These are phyloP conservation scores for Chlorodrepanis virens DNA, from an alignment of 2,113 vertebrate genomes.

Conservation along the genomic window DNA sequence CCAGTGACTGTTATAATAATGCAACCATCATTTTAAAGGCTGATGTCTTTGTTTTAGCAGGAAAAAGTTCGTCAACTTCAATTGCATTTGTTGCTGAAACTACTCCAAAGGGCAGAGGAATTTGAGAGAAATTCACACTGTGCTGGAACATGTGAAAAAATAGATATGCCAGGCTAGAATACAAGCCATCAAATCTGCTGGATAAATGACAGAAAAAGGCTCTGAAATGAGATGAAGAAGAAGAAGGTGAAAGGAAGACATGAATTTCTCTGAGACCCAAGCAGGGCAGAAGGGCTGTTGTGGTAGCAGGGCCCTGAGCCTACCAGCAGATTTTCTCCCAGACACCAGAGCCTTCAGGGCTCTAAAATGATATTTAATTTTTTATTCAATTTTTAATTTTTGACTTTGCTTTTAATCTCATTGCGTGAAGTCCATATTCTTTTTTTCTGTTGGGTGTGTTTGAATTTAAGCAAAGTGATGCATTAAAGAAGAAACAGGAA, in stretches of 20 bases:
- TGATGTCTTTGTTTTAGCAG: background rate
- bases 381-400: background rate
- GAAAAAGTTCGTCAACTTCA: background rate
- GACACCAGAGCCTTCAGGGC: fast-evolving
- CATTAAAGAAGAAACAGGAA: background rate
- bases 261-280: background rate
- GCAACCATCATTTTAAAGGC: background rate
- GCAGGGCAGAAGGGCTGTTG: background rate
- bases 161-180: background rate
- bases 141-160: background rate
- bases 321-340: background rate
- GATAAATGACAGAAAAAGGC: background rate
- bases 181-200: background rate
- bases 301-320: background rate
- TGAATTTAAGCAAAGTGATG: background rate
- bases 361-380: background rate
- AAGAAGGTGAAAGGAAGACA: background rate
- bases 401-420: background rate
- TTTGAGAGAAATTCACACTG: background rate
- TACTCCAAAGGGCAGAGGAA: background rate
- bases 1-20: background rate
- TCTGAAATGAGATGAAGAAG: background rate
- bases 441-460: background rate
- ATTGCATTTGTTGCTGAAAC: background rate
- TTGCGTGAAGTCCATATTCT: background rate